Base-by-base conservation (phyloP, 2,113 vertebrate genomes). In the Rutilus rutilus region DNA sequence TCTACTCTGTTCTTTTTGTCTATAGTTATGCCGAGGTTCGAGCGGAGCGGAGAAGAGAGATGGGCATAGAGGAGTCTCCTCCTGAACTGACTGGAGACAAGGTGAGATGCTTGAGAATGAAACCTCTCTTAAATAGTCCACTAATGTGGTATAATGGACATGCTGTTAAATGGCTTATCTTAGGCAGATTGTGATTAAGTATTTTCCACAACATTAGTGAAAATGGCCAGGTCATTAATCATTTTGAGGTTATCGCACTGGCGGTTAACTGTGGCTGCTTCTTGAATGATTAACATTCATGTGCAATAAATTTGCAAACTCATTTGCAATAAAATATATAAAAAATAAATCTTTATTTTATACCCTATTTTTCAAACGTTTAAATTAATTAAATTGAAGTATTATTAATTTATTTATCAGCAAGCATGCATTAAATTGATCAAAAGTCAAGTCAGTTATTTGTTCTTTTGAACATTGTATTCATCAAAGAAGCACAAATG, bases 11-110 rank as follows among this genome's bases (percentile, higher is more conserved):
- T 30, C 14, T 52, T 36, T 23, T 1, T 80, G 0, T 91, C 39
- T 92, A 7, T 91, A 99, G 98, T 94, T 99, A 99, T 84, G 96
- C 97, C 86, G 98, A 99, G 91, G 98, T 99, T 85, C 95, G 97
- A 89, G 97, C 97, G 83, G 97, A 98, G 91, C 95, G 97, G 89
- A 95, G 97, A 85, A 94, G 97, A 91, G 97, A 98, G 90, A 95
- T 98, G 90, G 97, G 98, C 80, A 97, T 99, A 86, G 97, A 97
- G 87, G 98, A 99, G 74, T 95, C 96, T 67, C 95, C 96, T 86
- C 96, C 97, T 84, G 96, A 97, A 85, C 94, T 94, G 86, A 92
- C 93, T 85, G 94, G 92, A 89, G 96, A 98, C 91, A 98, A 99
- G 96, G 98, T 99, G 91, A 95, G 93, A 90, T 57, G 47, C 25